Percentiles rank a stretch among this genome's conserved stretches.
phyloP scores from a whole-genome alignment of 1,140 invertebrate genomes.

The Drosophila nigromelanica region DNA sequence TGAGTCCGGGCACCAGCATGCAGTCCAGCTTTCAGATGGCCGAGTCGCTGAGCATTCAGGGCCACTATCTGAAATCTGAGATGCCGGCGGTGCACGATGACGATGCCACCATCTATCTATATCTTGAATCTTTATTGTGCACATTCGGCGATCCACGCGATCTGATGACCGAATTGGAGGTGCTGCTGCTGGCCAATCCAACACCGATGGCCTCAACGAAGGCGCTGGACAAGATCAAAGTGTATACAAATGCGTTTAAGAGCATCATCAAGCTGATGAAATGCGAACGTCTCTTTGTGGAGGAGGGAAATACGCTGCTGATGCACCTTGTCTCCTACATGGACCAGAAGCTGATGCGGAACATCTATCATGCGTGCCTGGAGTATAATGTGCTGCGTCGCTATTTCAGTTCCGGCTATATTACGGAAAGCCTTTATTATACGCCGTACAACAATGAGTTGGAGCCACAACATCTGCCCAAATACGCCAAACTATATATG shows the following conservation, averaged over 20 bases:
- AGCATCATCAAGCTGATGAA: conserved; percentile 64
- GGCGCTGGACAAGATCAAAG: conserved; percentile 60
- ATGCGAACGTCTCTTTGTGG: conserved; percentile 61
- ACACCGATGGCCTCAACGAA: conserved; percentile 34
- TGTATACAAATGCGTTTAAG: conserved; percentile 63
- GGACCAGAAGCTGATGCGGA: conserved; percentile 47
- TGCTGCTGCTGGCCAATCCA: conserved; percentile 60
- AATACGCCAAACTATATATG: conserved; percentile 60
- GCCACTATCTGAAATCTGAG: conserved; percentile 55
- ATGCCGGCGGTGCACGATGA: conserved; percentile 46
- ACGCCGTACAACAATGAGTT: conserved; percentile 15
- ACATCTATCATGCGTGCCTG: conserved; percentile 61
- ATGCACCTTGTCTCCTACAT: conserved; percentile 41
- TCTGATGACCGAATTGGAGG: conserved; percentile 50
- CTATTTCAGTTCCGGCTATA: conserved; percentile 62
- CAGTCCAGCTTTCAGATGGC: conserved; percentile 23
- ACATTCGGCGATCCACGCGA: conserved; percentile 50
- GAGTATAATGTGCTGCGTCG: conserved; percentile 65
- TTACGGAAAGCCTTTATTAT: conserved; percentile 9
- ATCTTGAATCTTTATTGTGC: conserved; percentile 62
- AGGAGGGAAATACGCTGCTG: conserved; percentile 54
- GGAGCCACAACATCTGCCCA: conserved; percentile 49
- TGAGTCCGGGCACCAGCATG: conserved; percentile 31
- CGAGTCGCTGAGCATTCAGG: conserved; percentile 55
- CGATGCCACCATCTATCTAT: conserved; percentile 48